These are phyloP conservation scores for Lasius platythorax DNA, from an alignment of 2,888 invertebrate genomes.

Conservation along the genomic window DNA sequence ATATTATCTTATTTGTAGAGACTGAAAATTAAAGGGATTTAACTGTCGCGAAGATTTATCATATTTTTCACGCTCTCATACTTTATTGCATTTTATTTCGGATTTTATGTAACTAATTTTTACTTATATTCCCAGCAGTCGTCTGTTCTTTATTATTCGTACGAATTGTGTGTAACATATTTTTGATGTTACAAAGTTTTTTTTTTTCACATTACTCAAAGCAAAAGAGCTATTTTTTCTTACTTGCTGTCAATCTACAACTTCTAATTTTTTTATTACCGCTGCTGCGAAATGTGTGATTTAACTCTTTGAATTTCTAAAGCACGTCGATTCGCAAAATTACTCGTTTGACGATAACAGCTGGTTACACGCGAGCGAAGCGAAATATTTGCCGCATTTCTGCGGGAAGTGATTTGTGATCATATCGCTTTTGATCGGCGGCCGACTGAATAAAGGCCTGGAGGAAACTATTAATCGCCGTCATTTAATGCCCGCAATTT, in stretches of 20 bases:
- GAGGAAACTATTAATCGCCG: constrained; percentile 29
- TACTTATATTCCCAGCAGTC: neutral
- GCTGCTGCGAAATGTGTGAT: neutral
- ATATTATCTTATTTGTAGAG: constrained; percentile 1
- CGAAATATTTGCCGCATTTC: constrained; percentile 31
- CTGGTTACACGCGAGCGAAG: constrained; percentile 19
- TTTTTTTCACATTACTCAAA: neutral
- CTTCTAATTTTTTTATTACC: neutral
- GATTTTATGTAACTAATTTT: neutral
- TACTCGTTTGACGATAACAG: constrained; percentile 10
- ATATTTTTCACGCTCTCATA: neutral
- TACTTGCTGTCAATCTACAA: neutral
- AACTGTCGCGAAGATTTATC: neutral
- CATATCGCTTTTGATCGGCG: constrained; percentile 8
- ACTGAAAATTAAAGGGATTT: neutral
- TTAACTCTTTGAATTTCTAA: neutral
- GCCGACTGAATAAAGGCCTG: neutral
- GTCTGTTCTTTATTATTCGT: neutral
- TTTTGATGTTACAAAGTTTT: neutral
- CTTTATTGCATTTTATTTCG: neutral
- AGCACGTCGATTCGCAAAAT: constrained; percentile 10
- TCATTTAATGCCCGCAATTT: constrained; percentile 41
- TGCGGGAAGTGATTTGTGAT: constrained; percentile 21
- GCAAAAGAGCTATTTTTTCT: neutral
- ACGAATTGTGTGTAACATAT: neutral